Evolutionary conservation across 2,113 vertebrate genomes (phyloP).

Genomic region (Ciconia maguari): DNA sequence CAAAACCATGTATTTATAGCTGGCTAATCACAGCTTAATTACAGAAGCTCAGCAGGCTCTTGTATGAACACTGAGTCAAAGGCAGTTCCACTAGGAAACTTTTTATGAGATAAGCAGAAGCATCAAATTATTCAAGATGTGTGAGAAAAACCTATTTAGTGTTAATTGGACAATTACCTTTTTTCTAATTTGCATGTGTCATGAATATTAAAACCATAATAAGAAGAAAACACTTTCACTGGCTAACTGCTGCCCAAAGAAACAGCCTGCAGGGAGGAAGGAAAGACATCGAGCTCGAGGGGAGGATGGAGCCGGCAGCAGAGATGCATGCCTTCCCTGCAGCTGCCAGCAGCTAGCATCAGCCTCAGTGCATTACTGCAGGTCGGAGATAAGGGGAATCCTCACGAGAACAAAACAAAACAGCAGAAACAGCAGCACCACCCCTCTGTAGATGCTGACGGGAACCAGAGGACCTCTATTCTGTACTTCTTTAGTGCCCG

Average conservation of each 20-base stretch:
- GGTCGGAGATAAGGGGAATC: neutral
- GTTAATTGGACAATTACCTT: slow-evolving; percentile 63
- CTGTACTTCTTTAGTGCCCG: fast-evolving
- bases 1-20: slow-evolving; percentile 59
- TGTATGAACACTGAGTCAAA: slow-evolving; percentile 40
- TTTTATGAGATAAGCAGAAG: slow-evolving; percentile 76
- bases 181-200: slow-evolving; percentile 9
- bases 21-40: slow-evolving; percentile 80
- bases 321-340: fast-evolving
- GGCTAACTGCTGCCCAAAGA: neutral
- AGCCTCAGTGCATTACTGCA: no score
- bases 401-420: neutral
- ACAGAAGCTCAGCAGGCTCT: slow-evolving; percentile 71
- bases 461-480: neutral
- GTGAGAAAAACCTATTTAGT: slow-evolving; percentile 58
- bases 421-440: neutral
- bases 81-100: slow-evolving; percentile 73
- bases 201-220: slow-evolving; percentile 36
- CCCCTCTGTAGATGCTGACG: fast-evolving
- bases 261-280: neutral
- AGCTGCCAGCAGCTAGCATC: neutral
- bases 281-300: neutral
- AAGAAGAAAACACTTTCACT: neutral
- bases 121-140: slow-evolving; percentile 72
- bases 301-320: neutral